phyloP scores from a whole-genome alignment of 2,113 vertebrate species.

The Rhadina sibilatrix region DNA sequence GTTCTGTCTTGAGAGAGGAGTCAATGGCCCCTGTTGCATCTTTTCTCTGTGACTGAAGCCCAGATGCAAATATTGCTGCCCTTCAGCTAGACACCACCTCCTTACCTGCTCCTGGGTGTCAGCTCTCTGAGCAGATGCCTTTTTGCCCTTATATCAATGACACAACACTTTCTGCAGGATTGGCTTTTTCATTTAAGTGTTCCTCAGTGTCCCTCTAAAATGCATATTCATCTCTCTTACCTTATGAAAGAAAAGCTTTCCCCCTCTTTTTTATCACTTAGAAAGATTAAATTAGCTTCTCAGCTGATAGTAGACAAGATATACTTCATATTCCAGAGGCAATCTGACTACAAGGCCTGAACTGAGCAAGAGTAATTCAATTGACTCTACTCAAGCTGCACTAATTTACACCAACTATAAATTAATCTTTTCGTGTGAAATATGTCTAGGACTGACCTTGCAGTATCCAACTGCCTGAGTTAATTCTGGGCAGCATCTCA shows the following conservation, averaged over 20 bases:
- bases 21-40: neutral
- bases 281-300: constrained; percentile 28
- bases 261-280: neutral
- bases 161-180: neutral
- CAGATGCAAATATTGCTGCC: neutral
- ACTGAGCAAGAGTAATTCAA: constrained; percentile 7
- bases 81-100: neutral
- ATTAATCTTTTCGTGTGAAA: constrained; percentile 21
- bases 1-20: neutral
- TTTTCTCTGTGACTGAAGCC: neutral
- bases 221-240: neutral
- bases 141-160: neutral
- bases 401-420: constrained; percentile 45
- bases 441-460: constrained; percentile 21
- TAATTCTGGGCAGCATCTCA: neutral
- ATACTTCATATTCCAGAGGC: constrained; percentile 8
- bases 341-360: neutral
- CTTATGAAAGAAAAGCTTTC: neutral
- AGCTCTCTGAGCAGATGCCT: neutral
- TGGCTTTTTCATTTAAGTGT: neutral
- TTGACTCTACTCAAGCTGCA: constrained; percentile 31
- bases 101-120: neutral
- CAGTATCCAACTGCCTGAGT: neutral
- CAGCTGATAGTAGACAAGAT: neutral
- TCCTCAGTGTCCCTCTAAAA: neutral